These are phyloP conservation scores for Caenorhabditis imperialis DNA, from an alignment of 2,888 invertebrate genomes.

Conservation along the genomic window DNA sequence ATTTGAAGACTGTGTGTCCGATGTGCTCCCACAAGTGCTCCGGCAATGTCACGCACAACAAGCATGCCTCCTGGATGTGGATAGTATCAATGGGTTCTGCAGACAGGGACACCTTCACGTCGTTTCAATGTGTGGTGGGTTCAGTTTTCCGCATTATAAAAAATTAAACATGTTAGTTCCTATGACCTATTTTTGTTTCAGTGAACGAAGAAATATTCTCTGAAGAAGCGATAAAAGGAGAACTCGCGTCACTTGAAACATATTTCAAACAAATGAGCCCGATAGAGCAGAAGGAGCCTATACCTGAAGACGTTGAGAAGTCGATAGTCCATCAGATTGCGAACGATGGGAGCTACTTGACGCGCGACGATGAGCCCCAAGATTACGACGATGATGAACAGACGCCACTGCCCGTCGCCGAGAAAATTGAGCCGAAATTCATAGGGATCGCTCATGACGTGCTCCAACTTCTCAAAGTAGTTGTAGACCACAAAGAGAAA, in stretches of 20 bases:
- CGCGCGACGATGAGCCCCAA: conserved; percentile 54
- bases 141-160: neutral
- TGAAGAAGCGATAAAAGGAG: conserved; percentile 75
- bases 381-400: conserved; percentile 46
- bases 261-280: conserved; percentile 50
- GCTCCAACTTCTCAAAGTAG: conserved; percentile 77
- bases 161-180: neutral
- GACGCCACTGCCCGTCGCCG: conserved; percentile 29
- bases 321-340: conserved; percentile 38
- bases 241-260: conserved; percentile 59
- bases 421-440: conserved; percentile 76
- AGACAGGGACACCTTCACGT: conserved; percentile 47
- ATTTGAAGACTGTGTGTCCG: conserved; percentile 70
- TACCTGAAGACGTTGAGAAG: conserved; percentile 5
- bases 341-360: conserved; percentile 52
- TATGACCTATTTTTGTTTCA: conserved; percentile 39
- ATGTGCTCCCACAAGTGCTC: conserved; percentile 75
- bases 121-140: conserved; percentile 46
- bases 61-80: conserved; percentile 78
- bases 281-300: conserved; percentile 8
- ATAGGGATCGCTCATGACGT: conserved; percentile 78
- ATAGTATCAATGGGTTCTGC: conserved; percentile 41
- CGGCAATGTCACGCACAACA: conserved; percentile 79
- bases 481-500: conserved; percentile 74
- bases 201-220: conserved; percentile 77